phyloP scores from a whole-genome alignment of 2,797 vertebrate genomes.

The Myotis findleyi region DNA sequence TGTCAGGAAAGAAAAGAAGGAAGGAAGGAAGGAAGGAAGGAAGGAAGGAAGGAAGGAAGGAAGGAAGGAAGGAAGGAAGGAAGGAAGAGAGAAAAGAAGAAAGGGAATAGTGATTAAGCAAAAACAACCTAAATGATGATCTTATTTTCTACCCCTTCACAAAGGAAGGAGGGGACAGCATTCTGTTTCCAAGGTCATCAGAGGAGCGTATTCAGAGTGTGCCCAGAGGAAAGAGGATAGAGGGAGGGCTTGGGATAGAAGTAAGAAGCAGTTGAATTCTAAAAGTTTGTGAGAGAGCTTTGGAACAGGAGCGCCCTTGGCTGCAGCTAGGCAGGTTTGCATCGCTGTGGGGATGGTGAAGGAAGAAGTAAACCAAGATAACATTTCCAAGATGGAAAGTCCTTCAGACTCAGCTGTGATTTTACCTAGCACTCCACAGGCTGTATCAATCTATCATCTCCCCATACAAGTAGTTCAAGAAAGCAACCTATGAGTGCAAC shows the following conservation, averaged over 20 bases:
- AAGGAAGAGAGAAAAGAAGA: too few relatives aligned
- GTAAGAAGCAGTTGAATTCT: not conserved
- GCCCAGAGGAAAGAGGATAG: rapidly evolving
- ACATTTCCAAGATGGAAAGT: constrained; percentile 79
- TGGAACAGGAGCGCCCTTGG: too few relatives aligned
- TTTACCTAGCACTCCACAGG: constrained; percentile 72
- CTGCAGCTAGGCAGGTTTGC: too few relatives aligned
- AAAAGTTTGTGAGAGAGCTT: not conserved
- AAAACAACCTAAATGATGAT: not conserved
- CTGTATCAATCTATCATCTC: constrained; percentile 47
- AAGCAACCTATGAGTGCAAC: constrained; percentile 91
- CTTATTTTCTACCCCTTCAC: not conserved
- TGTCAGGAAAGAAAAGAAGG: not conserved
- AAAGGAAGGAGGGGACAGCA: not conserved
- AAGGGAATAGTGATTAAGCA: not conserved
- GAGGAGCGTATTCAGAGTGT: not conserved
- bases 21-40: not conserved
- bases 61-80: not conserved
- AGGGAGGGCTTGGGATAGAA: not conserved
- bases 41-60: not conserved
- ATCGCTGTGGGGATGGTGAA: too few relatives aligned
- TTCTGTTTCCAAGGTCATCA: not conserved
- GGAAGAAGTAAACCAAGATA: constrained; percentile 40
- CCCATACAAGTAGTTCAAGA: constrained; percentile 64
- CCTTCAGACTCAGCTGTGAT: constrained; percentile 59